These are phyloP conservation scores for Hirudinaria manillensis DNA, from an alignment of 2,888 invertebrate genomes.

Conservation along the genomic window DNA sequence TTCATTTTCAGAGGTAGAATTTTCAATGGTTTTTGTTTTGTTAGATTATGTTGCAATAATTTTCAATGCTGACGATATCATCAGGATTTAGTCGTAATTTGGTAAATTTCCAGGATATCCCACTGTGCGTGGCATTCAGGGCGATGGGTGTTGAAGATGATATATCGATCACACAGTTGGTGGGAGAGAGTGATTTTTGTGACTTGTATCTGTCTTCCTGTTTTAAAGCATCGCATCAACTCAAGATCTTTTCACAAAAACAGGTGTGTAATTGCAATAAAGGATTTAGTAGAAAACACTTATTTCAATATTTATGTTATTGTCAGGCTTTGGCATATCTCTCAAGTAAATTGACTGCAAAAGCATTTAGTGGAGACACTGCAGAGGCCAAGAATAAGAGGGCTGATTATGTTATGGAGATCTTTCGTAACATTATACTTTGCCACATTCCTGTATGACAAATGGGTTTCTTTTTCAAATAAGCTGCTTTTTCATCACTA, in stretches of 20 bases:
- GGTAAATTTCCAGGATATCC: conserved; percentile 68
- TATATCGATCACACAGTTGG: conserved; percentile 60
- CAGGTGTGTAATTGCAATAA: too few species aligned
- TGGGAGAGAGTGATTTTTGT: too few species aligned
- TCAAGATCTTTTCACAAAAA: too few species aligned
- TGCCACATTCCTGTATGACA: conserved; percentile 78
- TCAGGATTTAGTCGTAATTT: too few species aligned
- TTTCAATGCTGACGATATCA: too few species aligned
- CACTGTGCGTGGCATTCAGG: conserved; percentile 85
- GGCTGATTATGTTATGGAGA: conserved; percentile 66
- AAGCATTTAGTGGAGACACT: conserved; percentile 44
- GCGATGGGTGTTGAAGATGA: conserved; percentile 92
- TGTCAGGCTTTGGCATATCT: conserved; percentile 59
- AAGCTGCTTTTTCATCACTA: too few species aligned
- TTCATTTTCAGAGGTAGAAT: background rate
- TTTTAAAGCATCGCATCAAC: too few species aligned
- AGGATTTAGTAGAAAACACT: too few species aligned
- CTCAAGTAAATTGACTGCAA: conserved; percentile 53
- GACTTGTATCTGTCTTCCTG: too few species aligned
- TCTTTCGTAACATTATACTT: conserved; percentile 81
- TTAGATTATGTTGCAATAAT: background rate
- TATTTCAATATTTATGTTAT: background rate
- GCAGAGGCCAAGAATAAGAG: conserved; percentile 68
- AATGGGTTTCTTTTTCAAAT: too few species aligned
- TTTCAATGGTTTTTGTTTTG: background rate